phyloP scores from a whole-genome alignment of 2,888 invertebrate species.

The Linnaemya tessellans region DNA sequence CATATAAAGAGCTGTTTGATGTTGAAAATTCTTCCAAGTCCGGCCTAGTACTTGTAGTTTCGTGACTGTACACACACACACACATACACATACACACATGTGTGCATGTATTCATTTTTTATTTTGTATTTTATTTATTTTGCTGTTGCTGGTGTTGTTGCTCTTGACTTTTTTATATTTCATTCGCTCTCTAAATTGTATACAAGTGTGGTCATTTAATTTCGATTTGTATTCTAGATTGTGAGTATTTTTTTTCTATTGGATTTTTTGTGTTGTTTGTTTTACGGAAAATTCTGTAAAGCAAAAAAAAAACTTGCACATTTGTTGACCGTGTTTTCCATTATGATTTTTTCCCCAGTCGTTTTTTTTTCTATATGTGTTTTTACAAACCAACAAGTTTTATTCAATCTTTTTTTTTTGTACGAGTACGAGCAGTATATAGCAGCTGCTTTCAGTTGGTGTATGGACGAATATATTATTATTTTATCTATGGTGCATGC shows the following conservation, averaged over 20 bases:
- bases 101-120: conserved; percentile 4
- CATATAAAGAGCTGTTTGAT: background rate
- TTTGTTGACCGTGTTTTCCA: conserved; percentile 70
- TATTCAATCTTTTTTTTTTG: background rate
- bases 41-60: background rate
- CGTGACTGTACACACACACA: background rate
- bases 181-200: conserved; percentile 73
- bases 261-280: conserved; percentile 44
- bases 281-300: conserved; percentile 42
- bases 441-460: conserved; percentile 53
- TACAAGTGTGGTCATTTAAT: conserved; percentile 82
- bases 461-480: conserved; percentile 23
- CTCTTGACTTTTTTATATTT: conserved; percentile 58
- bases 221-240: conserved; percentile 82
- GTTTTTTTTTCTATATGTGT: conserved; percentile 33
- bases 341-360: conserved; percentile 53
- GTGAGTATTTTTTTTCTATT: conserved; percentile 52
- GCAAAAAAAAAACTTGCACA: conserved; percentile 53
- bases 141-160: conserved; percentile 23
- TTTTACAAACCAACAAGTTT: conserved; percentile 37
- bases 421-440: conserved; percentile 32
- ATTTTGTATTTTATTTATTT: conserved; percentile 36
- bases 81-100: background rate
- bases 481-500: conserved; percentile 40
- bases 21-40: background rate